Evolutionary conservation across 1,140 invertebrate species (phyloP).

Genomic region (Geopemphigus sp.): DNA sequence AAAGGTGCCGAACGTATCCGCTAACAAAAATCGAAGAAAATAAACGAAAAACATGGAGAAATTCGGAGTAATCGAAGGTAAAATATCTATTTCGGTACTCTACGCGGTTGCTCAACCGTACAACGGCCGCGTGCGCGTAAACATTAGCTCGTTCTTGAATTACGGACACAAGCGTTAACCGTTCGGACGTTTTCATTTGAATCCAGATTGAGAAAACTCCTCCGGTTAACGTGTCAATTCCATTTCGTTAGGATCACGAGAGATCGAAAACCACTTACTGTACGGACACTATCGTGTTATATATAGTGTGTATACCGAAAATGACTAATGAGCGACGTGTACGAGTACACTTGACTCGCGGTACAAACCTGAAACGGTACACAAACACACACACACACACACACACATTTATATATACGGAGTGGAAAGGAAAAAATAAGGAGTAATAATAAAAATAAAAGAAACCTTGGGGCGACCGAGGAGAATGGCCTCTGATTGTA

Average conservation of each 20-base stretch:
- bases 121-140: too few relatives aligned
- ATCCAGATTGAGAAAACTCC: too few relatives aligned
- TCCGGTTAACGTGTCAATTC: slow-evolving; percentile 45
- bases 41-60: too few relatives aligned
- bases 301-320: slow-evolving; percentile 16
- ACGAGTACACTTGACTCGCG: slow-evolving; percentile 34
- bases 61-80: too few relatives aligned
- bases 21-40: too few relatives aligned
- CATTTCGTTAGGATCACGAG: background rate
- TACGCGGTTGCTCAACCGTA: too few relatives aligned
- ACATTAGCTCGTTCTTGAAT: too few relatives aligned
- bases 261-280: slow-evolving; percentile 37
- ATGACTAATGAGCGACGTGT: slow-evolving; percentile 49
- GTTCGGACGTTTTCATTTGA: too few relatives aligned
- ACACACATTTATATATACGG: background rate
- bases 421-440: slow-evolving; percentile 10
- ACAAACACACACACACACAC: background rate
- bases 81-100: too few relatives aligned
- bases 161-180: too few relatives aligned
- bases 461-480: slow-evolving; percentile 43
- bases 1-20: too few relatives aligned
- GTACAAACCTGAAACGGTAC: slow-evolving; percentile 41
- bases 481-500: slow-evolving; percentile 48
- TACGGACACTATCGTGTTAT: background rate
- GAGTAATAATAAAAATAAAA: slow-evolving; percentile 36